Evolutionary conservation across 2,888 invertebrate genomes (phyloP), one percentile per base, ranked within the genome.

Genomic region (Calameuta pallipes): DNA sequence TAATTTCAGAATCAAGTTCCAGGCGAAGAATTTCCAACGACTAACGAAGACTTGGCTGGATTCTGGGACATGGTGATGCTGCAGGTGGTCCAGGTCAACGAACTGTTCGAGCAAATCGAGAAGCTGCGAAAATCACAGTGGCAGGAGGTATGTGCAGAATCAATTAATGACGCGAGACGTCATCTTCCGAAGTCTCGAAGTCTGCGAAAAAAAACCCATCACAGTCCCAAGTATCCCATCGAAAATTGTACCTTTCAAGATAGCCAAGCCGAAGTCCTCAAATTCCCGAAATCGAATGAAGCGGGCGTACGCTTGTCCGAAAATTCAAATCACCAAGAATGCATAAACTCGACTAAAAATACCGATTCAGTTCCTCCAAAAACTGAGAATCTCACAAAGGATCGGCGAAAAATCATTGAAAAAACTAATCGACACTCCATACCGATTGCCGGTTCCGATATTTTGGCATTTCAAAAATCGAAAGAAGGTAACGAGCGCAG

Each of bases 61-160:
- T 99, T 99, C 93, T 99, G 98, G 98, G 98, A 99, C 92, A 98
- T 99, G 98, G 97, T 98, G 37, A 95, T 96, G 91, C 93, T 98
- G 75, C 98, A 98, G 92, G 96, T 98, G 33, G 94, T 95, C 80
- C 96, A 98, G 88, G 95, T 98, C 77, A 95, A 97, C 89, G 94
- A 94, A 6, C 92, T 97, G 84, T 97, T 97, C 90, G 93, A 94
- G 23, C 95, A 96, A 80, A 93, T 97, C 69, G 94, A 94, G 11
- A 88, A 89, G 13, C 91, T 96, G 15, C 94, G 93, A 85, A 92
- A 91, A 15, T 95, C 95, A 82, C 93, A 94, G 79, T 97, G 97
- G 97, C 93, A 92, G 87, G 93, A 94, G 90, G 94, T 93, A 91
- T 80, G 87, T 89, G 69, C 71, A 15, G 71, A 77, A 74, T 68